phyloP scores from a whole-genome alignment of 2,113 vertebrate genomes.

The Syrmaticus mikado region DNA sequence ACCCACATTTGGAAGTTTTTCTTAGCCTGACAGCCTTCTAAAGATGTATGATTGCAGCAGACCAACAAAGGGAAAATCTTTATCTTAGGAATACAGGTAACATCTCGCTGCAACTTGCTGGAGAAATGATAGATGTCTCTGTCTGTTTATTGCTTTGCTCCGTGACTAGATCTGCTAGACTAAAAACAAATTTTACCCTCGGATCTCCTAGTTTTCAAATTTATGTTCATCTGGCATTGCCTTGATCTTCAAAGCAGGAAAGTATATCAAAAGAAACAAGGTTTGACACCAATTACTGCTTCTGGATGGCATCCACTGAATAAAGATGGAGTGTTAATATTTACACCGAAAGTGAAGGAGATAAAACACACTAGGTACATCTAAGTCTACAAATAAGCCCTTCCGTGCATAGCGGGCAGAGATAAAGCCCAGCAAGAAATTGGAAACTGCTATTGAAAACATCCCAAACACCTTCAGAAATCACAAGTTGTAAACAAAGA shows the following conservation, averaged over 20 bases:
- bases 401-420: not conserved
- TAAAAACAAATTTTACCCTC: conserved; percentile 13
- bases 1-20: not conserved
- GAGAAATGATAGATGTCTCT: conserved; percentile 30
- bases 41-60: conserved; percentile 13
- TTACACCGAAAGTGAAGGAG: conserved; percentile 34
- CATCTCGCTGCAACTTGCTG: conserved; percentile 1
- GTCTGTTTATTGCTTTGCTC: conserved; percentile 32
- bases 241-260: conserved; percentile 69
- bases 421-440: not conserved
- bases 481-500: not conserved
- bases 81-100: conserved; percentile 16
- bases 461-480: conserved; percentile 18
- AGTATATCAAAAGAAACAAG: conserved; percentile 56
- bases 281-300: conserved; percentile 66
- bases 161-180: not conserved
- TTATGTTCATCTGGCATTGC: conserved; percentile 35
- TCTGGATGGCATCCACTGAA: conserved; percentile 33
- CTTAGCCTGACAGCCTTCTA: not conserved
- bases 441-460: conserved; percentile 8
- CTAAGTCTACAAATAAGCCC: conserved; percentile 23
- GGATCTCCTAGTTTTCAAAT: conserved; percentile 44
- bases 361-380: conserved; percentile 31
- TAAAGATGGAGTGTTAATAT: conserved; percentile 56
- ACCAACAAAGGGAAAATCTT: not conserved